Evolutionary conservation across 2,113 vertebrate genomes (phyloP), one percentile per base, ranked within the genome.

Genomic region (Siphamia tubifer): DNA sequence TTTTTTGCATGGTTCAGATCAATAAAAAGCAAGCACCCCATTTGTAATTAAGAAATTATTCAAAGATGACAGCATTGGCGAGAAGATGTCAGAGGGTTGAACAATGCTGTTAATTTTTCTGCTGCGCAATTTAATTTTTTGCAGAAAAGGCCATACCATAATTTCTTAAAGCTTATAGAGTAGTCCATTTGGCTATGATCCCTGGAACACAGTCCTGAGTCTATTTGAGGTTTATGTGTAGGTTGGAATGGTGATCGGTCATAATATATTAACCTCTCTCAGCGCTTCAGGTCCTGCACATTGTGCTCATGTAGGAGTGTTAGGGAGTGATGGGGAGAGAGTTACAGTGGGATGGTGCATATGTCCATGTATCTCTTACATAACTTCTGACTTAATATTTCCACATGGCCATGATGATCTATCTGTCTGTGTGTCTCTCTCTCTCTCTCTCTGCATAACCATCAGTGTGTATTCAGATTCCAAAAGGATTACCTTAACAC

Each of bases 371-470:
- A 55, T 49, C 43, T 47, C 57, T 87, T 87, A 72, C 71, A 70
- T 86, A 89, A 85, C 57, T 25, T 30, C 28, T 60, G 49, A 76
- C 56, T 68, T 76, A 15, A 69, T 73, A 54, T 75, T 75, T 73
- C 58, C 44, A 73, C 51, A 23, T 3, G 36, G 48, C 28, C 38
- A 16, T 19, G 35, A 21, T 66, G 34, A 43, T 30, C 38, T 48
- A n/a, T n/a, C 55, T 47, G 16, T 49, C 31, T 28, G 44, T 54
- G 36, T 24, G 24, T 57, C 48, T 62, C 30, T 30, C 39, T 48
- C 35, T 13, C 13, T 40, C 40, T 52, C 47, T 53, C 56, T 20
- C 16, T 10, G 42, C 63, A 54, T 31, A 24, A 76, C 49, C 62
- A 47, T 6, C 16, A 8, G 0, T 15, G 55, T 13, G 63, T 80